Conservation (phyloP, 2,797 vertebrate genomes). For the Sebastes kiyomatsui region DNA sequence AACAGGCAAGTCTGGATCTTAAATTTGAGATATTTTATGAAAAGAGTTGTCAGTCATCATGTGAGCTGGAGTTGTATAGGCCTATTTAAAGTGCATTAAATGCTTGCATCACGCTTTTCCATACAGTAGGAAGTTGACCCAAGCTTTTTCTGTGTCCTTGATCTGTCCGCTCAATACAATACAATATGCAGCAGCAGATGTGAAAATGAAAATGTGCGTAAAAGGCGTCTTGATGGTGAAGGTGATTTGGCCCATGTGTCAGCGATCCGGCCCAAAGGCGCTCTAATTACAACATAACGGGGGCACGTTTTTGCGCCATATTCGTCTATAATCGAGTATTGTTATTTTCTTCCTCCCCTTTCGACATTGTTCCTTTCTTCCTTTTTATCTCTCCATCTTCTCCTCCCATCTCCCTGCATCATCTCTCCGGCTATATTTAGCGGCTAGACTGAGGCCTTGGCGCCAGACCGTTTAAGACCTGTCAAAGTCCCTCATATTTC, state of each 20-base stretch:
- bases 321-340: constrained; percentile 72
- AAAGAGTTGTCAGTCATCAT: background rate
- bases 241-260: constrained; percentile 36
- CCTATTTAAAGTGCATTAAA: constrained; percentile 6
- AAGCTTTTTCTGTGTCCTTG: constrained; percentile 44
- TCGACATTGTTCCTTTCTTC: constrained; percentile 76
- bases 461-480: constrained; percentile 98
- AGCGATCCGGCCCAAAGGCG: constrained; percentile 35
- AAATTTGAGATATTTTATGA: background rate
- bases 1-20: background rate
- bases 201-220: constrained; percentile 39
- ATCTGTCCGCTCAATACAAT: constrained; percentile 35
- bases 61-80: background rate
- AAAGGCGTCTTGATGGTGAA: constrained; percentile 22
- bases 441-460: constrained; percentile 91
- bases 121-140: constrained; percentile 24
- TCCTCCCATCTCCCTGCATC: constrained; percentile 88
- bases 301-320: constrained; percentile 61
- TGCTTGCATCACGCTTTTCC: constrained; percentile 7
- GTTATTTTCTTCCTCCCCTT: constrained; percentile 67
- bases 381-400: constrained; percentile 85
- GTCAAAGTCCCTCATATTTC: constrained; percentile 97
- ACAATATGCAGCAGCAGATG: constrained; percentile 23
- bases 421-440: constrained; percentile 92
- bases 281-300: constrained; percentile 65